Conservation (phyloP, 2,888 invertebrate species). For the Sphinx pinastri region DNA sequence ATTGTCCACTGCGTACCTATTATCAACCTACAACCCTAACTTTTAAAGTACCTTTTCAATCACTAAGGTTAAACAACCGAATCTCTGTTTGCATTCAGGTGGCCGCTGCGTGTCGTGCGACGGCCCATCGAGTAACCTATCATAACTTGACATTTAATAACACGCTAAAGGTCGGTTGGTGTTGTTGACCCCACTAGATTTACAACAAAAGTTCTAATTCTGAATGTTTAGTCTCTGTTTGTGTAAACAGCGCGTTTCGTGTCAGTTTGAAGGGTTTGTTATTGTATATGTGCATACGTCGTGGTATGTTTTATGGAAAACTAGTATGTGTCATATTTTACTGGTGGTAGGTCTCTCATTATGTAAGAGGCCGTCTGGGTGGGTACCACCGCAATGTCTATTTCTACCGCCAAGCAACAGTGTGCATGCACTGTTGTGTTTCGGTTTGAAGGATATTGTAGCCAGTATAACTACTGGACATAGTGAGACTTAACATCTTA, state of each 20-base stretch:
- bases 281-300: neutral
- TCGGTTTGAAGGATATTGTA: no score
- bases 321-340: no score
- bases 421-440: no score
- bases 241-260: constrained; percentile 8
- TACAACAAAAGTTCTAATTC: constrained; percentile 20
- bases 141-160: constrained; percentile 24
- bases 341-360: no score
- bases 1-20: no score
- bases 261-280: constrained; percentile 2
- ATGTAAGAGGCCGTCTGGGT: no score
- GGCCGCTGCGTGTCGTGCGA: constrained; percentile 11
- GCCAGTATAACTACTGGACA: no score
- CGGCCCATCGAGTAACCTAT: constrained; percentile 17
- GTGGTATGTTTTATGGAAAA: neutral
- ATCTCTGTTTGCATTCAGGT: constrained; percentile 10
- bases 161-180: constrained; percentile 25
- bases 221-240: constrained; percentile 9
- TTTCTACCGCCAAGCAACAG: no score
- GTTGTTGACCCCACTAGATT: constrained; percentile 26
- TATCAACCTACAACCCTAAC: no score
- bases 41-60: no score
- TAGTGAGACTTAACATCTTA: no score
- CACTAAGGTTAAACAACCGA: neutral
- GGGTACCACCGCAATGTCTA: no score